Evolutionary conservation across 2,797 vertebrate species (phyloP), one percentile per base, ranked within the genome.

Genomic region (Furcifer pardalis): DNA sequence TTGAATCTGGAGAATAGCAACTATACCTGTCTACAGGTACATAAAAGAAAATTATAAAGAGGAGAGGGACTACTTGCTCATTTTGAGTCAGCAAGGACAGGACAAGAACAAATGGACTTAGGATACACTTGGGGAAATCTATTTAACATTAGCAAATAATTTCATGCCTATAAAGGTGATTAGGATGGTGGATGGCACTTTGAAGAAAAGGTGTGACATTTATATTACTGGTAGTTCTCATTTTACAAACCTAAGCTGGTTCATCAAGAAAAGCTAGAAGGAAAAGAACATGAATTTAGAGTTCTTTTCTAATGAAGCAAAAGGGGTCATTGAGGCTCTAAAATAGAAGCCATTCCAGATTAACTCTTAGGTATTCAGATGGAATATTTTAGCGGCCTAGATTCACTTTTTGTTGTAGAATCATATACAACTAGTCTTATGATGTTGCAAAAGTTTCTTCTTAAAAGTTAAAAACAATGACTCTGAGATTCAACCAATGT

Each of bases 31-130:
- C 92, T 91, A 75, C 71, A 91, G 81, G 83, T 91, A 89, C 76
- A 90, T 91, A 93, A 91, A 91, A 63, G 82, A 71, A 85, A 86
- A 89, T 89, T 91, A 89, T 77, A 86, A 82, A 87, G 84, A 91
- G 78, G 74, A 79, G 65, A 79, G 83, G 84, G 85, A 87, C 86
- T 84, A 90, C 91, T 93, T 92, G 92, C 86, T 93, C 91, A 86
- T 88, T 87, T 90, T 0, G 0, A 88, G 86, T 88, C 86, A 88
- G 91, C 91, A 92, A 92, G 82, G 80, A 84, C 87, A 88, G 87
- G 90, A 87, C 19, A 90, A 92, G 90, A 74, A 87, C 78, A 90
- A 91, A 92, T 92, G 81, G 86, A 87, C 86, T 88, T 91, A 86
- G 42, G 77, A 86, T 83, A 65, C 83, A 87, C 77, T 82, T 89